Evolutionary conservation across 30 jellyfish, hydroid and myxozoan genomes (phyloP), one percentile per base, ranked within the genome.

Genomic region (Hydra vulgaris): DNA sequence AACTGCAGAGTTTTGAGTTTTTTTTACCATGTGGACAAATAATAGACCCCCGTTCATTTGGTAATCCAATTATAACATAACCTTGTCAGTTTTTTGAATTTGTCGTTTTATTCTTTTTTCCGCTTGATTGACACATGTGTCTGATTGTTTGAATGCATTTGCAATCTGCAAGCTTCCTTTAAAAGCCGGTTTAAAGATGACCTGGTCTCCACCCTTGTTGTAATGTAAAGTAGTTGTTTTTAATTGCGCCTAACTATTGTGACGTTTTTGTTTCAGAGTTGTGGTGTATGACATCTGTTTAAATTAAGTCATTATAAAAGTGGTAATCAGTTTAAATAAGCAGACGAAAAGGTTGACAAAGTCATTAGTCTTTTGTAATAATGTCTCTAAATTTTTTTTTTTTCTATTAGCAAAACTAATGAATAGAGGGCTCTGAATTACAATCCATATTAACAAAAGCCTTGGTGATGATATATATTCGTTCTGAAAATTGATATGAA

Each of bases 71-170:
- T 40, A 40, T 40, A 40, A 40, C 61, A 40, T 40, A 40, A 40
- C 61, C 61, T 40, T 40, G 61, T 40, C 61, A 40, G 61, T 3
- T 40, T 40, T 40, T 40, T 40, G 61, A 3, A 40, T 40, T 40
- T 40, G 61, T 40, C 61, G 61, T 12, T 73, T 73, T 70, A 73
- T 22, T 54, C 7, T 73, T 73, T 22, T 73, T 21, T 21, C 24
- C 27, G 73, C 56, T 26, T 75, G 83, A 75, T 75, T 75, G 83
- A 75, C 83, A 75, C 56, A 19, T 75, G 53, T 75, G 83, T 25
- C 56, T 75, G 83, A 75, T 75, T 75, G 83, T 23, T 71, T 53
- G 79, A 75, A 25, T 75, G 83, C 56, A 23, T 75, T 26, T 75
- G 53, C 83, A 75, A 25, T 75, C 71, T 75, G 66, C 83, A 70